Percentiles rank a stretch among this genome's conserved stretches.
Conservation (phyloP, 2,888 invertebrate genomes). For the Philaethria dido region DNA sequence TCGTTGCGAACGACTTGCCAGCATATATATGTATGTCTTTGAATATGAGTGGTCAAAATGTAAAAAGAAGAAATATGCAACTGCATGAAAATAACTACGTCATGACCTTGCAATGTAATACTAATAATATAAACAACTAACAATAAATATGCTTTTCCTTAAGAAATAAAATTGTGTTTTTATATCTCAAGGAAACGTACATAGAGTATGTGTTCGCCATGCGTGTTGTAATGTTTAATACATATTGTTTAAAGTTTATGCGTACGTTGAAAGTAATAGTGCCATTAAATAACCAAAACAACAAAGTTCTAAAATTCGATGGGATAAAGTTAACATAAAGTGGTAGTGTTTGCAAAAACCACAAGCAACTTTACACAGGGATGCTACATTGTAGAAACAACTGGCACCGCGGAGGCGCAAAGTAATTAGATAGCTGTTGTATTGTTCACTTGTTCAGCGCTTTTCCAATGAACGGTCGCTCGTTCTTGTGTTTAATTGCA, state of each 20-base stretch:
- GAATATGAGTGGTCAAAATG: no score
- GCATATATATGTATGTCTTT: no score
- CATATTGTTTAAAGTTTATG: conserved; percentile 15
- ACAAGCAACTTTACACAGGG: conserved; percentile 66
- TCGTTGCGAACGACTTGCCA: no score
- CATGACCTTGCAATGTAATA: no score
- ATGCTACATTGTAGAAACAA: conserved; percentile 65
- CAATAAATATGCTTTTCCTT: conserved; percentile 2
- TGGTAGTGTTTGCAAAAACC: conserved; percentile 68
- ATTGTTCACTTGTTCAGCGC: conserved; percentile 75
- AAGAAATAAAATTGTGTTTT: conserved; percentile 3
- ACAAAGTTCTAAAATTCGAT: conserved; percentile 50
- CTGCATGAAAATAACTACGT: no score
- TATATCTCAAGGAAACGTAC: conserved; percentile 1
- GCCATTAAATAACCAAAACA: conserved; percentile 41
- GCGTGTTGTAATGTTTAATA: neutral
- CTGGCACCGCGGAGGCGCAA: conserved; percentile 62
- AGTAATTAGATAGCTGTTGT: conserved; percentile 78
- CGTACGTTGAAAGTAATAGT: conserved; percentile 35
- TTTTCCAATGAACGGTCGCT: conserved; percentile 70
- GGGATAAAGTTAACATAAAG: conserved; percentile 56
- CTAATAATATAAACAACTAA: neutral
- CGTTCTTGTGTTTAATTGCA: conserved; percentile 76
- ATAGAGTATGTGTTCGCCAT: neutral
- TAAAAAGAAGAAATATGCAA: no score